Base-by-base conservation (phyloP, 2,888 invertebrate species). In the Arrhopalites spinosus region DNA sequence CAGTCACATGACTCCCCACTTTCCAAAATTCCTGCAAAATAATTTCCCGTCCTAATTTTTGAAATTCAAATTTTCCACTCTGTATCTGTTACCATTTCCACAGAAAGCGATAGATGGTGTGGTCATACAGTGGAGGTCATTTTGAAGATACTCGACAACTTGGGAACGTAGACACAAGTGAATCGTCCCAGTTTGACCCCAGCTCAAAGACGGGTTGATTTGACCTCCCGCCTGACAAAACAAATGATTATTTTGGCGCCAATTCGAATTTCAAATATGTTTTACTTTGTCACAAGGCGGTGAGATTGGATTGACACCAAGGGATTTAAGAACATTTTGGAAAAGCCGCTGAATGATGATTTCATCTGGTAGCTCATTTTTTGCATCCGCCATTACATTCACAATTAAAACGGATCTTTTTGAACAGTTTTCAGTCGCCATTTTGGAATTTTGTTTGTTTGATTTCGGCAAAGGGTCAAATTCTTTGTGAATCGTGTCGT, bases 51-150 rank as follows among this genome's bases (percentile, higher is more conserved):
- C 53, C 11, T 53, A 53, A 59, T 59, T 59, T 59, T 23, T 50
- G 50, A 3, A 20, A 15, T n/a, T 15, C 50, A 15, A 45, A 45
- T 11, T 11, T 45, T 45, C 45, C 15, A 50, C 15, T 3, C 15
- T 50, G 7, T 50, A 50, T 50, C 15, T 50, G 20, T 50, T n/a
- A 69, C 69, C 69, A 30, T 69, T 69, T 29, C 69, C 69, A 69
- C 69, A 69, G 29, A 20, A 69, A 2, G 69, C 69, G 2, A 56
- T n/a, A 1, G 47, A 25, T 17, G 11, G 23, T 47, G 45, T 47
- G 15, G 11, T 20, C 59, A 59, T 7, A 23, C 59, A 59, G 20
- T 2, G 25, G 2, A 23, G 25, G 2, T 3, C 29, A 15, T 27
- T 25, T 20, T 17, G 23, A 15, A 63, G 36, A 2, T 63, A 15